Conservation (phyloP, 2,113 vertebrate genomes). For the Aramus guarauna region DNA sequence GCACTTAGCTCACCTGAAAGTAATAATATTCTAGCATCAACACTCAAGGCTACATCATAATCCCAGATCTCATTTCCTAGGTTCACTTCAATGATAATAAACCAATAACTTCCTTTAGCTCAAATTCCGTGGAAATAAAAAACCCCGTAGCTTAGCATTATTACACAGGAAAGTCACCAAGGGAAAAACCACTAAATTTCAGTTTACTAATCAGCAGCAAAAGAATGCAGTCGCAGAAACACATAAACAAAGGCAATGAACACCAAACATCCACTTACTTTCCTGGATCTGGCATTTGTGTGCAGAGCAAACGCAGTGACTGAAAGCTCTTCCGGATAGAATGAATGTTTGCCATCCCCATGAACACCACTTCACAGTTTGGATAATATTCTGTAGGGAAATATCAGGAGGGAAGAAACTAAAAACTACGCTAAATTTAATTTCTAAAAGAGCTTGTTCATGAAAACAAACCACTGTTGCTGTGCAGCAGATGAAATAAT, state of each 20-base stretch:
- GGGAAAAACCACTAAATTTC: background rate
- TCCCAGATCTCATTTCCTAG: background rate
- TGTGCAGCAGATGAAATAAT: background rate
- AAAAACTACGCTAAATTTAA: background rate
- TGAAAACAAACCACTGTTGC: background rate
- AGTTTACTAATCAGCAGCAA: background rate
- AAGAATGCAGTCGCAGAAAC: background rate
- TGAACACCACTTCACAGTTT: conserved; percentile 97
- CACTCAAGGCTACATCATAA: background rate
- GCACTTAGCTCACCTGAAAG: background rate
- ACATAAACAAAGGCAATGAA: background rate
- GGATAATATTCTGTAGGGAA: conserved; percentile 91
- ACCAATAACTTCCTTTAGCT: background rate
- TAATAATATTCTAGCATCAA: background rate
- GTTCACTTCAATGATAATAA: background rate
- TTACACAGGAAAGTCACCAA: background rate
- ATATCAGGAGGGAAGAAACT: conserved; percentile 1
- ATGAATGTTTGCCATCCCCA: conserved; percentile 99
- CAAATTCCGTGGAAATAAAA: background rate
- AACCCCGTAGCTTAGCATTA: background rate
- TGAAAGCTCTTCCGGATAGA: conserved; percentile 99
- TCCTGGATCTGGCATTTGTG: conserved; percentile 95
- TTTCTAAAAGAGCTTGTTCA: background rate
- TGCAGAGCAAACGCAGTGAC: conserved; percentile 92
- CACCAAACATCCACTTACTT: conserved; percentile 81